phyloP scores from a whole-genome alignment of 2,797 vertebrate genomes.

The Rhynchotus rufescens region DNA sequence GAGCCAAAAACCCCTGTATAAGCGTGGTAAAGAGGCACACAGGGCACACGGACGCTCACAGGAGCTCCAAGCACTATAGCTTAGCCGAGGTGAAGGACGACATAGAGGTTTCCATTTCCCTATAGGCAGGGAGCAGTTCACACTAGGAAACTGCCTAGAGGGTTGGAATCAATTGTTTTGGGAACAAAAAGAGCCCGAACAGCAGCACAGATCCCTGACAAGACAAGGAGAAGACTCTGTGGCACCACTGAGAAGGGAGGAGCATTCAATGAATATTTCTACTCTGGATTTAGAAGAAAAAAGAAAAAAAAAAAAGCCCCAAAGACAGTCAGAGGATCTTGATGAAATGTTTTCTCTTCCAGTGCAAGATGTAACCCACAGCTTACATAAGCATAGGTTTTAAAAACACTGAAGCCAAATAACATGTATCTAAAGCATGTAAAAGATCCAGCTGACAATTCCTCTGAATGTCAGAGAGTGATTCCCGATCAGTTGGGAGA shows the following conservation, averaged over 20 bases:
- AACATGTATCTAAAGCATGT: not conserved
- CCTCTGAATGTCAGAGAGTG: not conserved
- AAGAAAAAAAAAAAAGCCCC: not conserved
- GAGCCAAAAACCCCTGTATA: not conserved
- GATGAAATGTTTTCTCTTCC: not conserved
- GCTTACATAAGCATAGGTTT: not conserved
- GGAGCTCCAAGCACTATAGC: accelerated
- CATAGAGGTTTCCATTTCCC: not conserved
- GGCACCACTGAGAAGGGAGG: not conserved
- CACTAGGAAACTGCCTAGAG: accelerated
- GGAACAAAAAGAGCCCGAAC: not conserved
- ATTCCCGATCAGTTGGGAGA: not conserved
- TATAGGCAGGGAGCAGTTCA: accelerated
- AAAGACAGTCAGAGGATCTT: accelerated
- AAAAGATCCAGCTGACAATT: not conserved
- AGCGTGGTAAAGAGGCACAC: not conserved
- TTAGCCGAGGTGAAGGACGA: not conserved
- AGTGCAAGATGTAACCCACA: not conserved
- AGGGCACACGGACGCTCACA: not conserved
- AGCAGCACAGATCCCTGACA: not conserved
- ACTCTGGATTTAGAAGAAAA: not conserved
- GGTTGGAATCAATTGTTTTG: too few relatives aligned
- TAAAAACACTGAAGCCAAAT: not conserved
- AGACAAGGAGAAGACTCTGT: not conserved
- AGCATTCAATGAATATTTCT: not conserved